Base-by-base conservation (phyloP, 2,888 invertebrate species). In the Autographa pulchrina region DNA sequence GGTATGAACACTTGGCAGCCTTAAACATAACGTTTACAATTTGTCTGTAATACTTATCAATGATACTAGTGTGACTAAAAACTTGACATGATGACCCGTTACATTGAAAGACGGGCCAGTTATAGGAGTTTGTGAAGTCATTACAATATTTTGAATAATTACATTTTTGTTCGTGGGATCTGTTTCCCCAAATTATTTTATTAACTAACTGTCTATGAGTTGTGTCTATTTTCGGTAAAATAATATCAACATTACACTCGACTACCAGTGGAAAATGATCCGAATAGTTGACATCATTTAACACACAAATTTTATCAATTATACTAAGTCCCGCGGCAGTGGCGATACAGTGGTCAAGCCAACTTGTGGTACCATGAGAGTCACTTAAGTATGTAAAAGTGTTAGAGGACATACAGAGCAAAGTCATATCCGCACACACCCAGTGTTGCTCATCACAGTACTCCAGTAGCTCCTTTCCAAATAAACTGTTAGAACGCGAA, bases 161-260 rank as follows among this genome's bases (percentile, higher is more conserved):
- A 62, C 70, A 65, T 54, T 41, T 60, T 31, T 65, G 64, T 54
- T 69, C 62, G 9, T n/a, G 3, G 32, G 14, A 65, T 35, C 70
- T 32, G n/a, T n/a, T 32, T 9, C 70, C 70, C 70, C 70, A 70
- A 7, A 70, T 62, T 7, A 70, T 20, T 43, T 62, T 70, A 65
- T 70, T 65, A 16, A 31, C 14, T 16, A 7, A 13, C 14, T 60
- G 18, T 6, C 2, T 35, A 18, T 32, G 9, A 31, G 9, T 0
- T 4, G 11, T 32, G 52, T 52, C 18, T 61, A 61, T 43, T 14
- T 69, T 52, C 64, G 62, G 66, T 16, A 66, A 16, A 32, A 61
- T 52, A 43, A 13, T 11, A 31, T 68, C 48, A 43, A 68, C 16
- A 32, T 68, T 32, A 32, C 63, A 68, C 4, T 58, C 25, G 5